Percentiles rank a stretch among this genome's conserved stretches.
Evolutionary conservation across 2,113 vertebrate genomes (phyloP).

Genomic region (Caretta caretta): DNA sequence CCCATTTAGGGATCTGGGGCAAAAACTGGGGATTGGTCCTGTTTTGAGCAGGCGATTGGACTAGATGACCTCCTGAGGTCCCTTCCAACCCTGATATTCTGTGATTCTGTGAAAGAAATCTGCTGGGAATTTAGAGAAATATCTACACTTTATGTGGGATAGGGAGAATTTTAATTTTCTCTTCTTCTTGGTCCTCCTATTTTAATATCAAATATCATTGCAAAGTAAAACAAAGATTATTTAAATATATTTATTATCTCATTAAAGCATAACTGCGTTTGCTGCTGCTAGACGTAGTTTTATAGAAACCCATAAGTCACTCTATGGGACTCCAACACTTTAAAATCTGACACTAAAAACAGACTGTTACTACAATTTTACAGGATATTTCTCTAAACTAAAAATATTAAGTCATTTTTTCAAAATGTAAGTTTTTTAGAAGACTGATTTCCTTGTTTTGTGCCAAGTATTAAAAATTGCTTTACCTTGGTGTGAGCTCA

Average conservation of each 20-base stretch:
- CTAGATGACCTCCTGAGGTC: no score
- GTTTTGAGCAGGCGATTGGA: no score
- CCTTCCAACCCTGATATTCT: no score
- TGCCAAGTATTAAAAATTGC: background rate
- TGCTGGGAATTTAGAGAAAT: background rate
- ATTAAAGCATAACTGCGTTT: background rate
- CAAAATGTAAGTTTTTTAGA: background rate
- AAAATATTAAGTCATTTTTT: background rate
- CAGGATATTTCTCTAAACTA: background rate
- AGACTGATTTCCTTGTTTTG: background rate
- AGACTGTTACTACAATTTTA: background rate
- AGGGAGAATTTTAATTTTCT: background rate
- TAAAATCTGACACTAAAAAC: background rate
- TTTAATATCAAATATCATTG: background rate
- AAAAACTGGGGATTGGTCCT: no score
- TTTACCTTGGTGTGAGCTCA: background rate
- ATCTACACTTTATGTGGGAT: background rate
- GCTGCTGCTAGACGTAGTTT: background rate
- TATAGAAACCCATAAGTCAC: background rate
- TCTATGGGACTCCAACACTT: background rate
- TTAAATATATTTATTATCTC: background rate
- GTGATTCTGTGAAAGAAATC: background rate
- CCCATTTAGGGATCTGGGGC: no score
- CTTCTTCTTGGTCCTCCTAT: background rate
- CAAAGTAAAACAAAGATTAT: background rate